Evolutionary conservation across 1,140 invertebrate genomes (phyloP), one percentile per base, ranked within the genome.

Genomic region (Propsilocerus akamusi): DNA sequence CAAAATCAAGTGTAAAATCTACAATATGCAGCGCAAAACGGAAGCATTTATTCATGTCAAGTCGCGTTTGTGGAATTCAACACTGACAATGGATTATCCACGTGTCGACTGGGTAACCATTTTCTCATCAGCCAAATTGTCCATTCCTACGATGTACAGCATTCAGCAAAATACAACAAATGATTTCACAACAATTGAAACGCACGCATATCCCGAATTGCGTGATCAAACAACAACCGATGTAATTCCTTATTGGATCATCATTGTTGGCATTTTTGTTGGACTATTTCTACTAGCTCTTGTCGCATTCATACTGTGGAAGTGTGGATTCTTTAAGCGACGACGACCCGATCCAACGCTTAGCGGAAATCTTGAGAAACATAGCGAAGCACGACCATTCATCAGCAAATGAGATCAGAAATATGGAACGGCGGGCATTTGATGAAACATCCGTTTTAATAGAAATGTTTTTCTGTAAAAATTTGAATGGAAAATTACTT

Each of bases 11-110:
- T 96, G 91, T 60, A 72, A 74, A 1, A 78, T 96, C 49, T 76
- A 79, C 54, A 81, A 84, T 55, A 71, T 94, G 49, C 73, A 74
- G 22, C 73, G 77, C 22, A 77, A 79, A 57, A 76, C 84, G 52
- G 78, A 79, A 56, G 81, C 81, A 1, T 81, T 79, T 1, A 86
- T 95, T 52, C 77, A 75, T 30, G 75, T 94, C 17, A 78, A 75
- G 58, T 82, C 87, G 2, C 75, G 86, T 47, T 69, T 96, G 6
- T 95, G 90, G 90, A 94, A 93, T 70, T 78, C 83, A 1, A 94
- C 90, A 0, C 68, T 96, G 11, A 80, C 88, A 1, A 81, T 87
- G 60, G 84, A 93, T 63, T 92, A 90, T 67, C 80, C 83, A 0
- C 72, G 78, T 46, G 84, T 90, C n/a, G 81, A 88, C 60, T 73